Evolutionary conservation across 2,113 vertebrate genomes (phyloP).

Genomic region (Drymodes brunneopygia): DNA sequence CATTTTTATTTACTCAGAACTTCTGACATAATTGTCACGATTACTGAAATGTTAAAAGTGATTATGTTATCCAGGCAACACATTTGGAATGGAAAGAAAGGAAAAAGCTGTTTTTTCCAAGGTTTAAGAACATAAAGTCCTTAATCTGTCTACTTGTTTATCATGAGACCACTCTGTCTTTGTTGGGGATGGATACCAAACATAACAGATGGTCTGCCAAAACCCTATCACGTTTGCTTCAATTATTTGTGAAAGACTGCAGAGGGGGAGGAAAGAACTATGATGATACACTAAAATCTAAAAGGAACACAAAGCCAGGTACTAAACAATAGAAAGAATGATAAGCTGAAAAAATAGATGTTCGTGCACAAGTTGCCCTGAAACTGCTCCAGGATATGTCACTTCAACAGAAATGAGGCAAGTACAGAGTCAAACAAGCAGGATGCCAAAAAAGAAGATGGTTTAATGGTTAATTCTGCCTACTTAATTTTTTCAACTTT

Average conservation of each 20-base stretch:
- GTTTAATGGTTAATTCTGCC: background rate
- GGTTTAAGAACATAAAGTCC: conserved; percentile 38
- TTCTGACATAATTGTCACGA: background rate
- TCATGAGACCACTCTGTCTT: background rate
- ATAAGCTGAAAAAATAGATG: background rate
- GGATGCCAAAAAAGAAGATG: background rate
- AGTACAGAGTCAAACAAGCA: background rate
- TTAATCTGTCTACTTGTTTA: conserved; percentile 39
- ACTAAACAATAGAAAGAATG: background rate
- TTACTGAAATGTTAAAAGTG: background rate
- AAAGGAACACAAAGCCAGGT: background rate
- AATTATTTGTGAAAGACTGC: conserved; percentile 28
- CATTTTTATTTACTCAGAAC: background rate
- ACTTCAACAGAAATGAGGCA: background rate
- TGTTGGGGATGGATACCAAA: background rate
- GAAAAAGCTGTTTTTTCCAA: background rate
- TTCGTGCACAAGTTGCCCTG: background rate
- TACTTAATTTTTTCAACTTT: background rate
- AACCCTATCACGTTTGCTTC: conserved; percentile 4
- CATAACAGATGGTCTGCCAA: conserved; percentile 16
- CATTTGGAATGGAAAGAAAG: background rate
- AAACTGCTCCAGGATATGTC: background rate
- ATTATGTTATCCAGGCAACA: background rate
- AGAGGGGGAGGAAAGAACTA: background rate
- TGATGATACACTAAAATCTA: background rate